Percentiles rank a stretch among this genome's conserved stretches.
These are phyloP conservation scores for Andinoacara biseriatus DNA, from an alignment of 2,113 vertebrate genomes.

Conservation along the genomic window DNA sequence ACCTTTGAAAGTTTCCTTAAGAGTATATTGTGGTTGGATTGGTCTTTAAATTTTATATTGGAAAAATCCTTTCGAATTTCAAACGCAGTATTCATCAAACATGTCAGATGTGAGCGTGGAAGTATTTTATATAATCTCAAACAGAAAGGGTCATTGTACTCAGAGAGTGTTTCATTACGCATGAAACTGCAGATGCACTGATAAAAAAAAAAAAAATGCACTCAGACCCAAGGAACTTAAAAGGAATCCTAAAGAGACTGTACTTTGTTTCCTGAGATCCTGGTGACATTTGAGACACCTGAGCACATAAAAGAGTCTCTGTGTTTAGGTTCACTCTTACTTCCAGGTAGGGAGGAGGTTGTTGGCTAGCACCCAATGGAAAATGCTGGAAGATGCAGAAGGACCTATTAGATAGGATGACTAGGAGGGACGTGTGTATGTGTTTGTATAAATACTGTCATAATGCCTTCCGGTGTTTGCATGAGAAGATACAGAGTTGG, in stretches of 20 bases:
- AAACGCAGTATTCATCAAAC: background rate
- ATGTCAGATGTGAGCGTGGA: background rate
- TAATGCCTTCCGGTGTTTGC: constrained; percentile 57
- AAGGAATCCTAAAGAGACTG: constrained; percentile 49
- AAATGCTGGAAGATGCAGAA: constrained; percentile 53
- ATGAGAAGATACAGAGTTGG: constrained; percentile 34
- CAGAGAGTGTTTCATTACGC: constrained; percentile 5
- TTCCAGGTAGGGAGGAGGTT: constrained; percentile 48
- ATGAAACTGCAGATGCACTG: constrained; percentile 38
- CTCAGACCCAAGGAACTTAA: constrained; percentile 16
- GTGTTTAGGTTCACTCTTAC: constrained; percentile 52
- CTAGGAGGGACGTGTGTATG: constrained; percentile 13
- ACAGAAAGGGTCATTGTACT: background rate
- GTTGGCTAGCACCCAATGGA: constrained; percentile 57
- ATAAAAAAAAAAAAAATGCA: background rate
- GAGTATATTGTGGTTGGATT: background rate
- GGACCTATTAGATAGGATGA: constrained; percentile 48
- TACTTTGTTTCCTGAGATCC: constrained; percentile 55
- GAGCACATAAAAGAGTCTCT: constrained; percentile 61
- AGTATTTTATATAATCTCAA: background rate
- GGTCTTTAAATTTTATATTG: background rate
- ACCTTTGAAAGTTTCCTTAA: background rate
- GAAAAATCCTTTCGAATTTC: background rate
- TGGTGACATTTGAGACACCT: constrained; percentile 56
- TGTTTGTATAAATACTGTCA: constrained; percentile 68